Percentiles rank a stretch among this genome's conserved stretches.
Evolutionary conservation across 2,113 vertebrate genomes (phyloP).

Genomic region (Sceloporus tristichus): DNA sequence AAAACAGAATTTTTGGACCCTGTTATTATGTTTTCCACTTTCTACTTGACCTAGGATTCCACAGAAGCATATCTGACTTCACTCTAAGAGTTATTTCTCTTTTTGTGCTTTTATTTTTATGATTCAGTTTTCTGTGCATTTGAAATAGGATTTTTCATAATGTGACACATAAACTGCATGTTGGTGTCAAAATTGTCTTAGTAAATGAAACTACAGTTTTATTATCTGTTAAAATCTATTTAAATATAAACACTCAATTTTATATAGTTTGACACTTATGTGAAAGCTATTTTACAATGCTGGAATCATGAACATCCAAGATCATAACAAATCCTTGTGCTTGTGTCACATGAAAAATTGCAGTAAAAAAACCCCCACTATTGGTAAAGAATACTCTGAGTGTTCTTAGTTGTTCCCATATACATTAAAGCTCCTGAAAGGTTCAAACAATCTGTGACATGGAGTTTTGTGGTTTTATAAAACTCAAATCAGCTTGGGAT

Average conservation of each 20-base stretch:
- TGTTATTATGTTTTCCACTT: constrained; percentile 69
- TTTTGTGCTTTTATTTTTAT: constrained; percentile 70
- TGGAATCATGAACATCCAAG: constrained; percentile 68
- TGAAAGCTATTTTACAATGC: constrained; percentile 71
- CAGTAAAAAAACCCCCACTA: constrained; percentile 45
- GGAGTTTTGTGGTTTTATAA: neutral
- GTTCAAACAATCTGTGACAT: neutral
- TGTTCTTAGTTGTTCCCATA: constrained; percentile 54
- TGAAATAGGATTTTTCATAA: constrained; percentile 75
- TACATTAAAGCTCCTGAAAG: constrained; percentile 29
- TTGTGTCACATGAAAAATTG: constrained; percentile 65
- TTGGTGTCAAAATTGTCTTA: constrained; percentile 70
- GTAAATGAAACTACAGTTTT: constrained; percentile 78
- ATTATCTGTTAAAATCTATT: constrained; percentile 80
- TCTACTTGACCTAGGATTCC: constrained; percentile 56
- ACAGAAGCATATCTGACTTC: constrained; percentile 47
- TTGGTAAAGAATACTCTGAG: constrained; percentile 57
- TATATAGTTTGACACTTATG: constrained; percentile 76
- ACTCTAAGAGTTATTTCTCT: constrained; percentile 65
- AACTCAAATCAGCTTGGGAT: neutral
- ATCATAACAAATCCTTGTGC: constrained; percentile 76
- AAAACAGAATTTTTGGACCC: constrained; percentile 57
- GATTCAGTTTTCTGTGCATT: constrained; percentile 52
- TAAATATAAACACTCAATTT: constrained; percentile 77
- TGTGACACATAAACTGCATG: constrained; percentile 77